Conservation (phyloP, 2,888 invertebrate genomes). For the Ctenicera cuprea region DNA sequence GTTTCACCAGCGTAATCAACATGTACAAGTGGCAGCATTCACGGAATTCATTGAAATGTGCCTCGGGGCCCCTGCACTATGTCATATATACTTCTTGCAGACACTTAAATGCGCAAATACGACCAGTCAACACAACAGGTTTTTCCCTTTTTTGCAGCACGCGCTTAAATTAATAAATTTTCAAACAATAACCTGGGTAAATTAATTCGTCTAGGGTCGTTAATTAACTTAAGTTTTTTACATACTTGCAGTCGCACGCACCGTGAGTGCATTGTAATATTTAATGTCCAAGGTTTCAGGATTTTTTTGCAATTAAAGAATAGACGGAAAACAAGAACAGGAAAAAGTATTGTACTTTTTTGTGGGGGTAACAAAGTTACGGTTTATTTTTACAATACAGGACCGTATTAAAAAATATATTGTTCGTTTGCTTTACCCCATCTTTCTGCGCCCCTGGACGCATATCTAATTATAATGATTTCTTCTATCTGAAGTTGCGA, state of each 20-base stretch:
- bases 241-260: neutral
- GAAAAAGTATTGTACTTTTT: too few species aligned
- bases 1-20: slow-evolving; percentile 18
- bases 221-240: neutral
- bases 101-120: slow-evolving; percentile 22
- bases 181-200: slow-evolving; percentile 6
- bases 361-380: too few species aligned
- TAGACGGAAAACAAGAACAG: too few species aligned
- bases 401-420: too few species aligned
- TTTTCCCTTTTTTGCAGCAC: slow-evolving; percentile 1
- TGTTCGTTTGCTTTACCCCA: too few species aligned
- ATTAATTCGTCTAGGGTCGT: slow-evolving; percentile 8
- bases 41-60: slow-evolving; percentile 24
- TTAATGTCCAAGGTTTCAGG: too few species aligned
- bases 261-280: neutral
- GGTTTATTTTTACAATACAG: too few species aligned
- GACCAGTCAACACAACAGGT: slow-evolving; percentile 17
- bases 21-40: slow-evolving; percentile 23
- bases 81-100: slow-evolving; percentile 19
- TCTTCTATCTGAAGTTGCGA: neutral
- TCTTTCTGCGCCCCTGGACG: too few species aligned
- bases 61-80: slow-evolving; percentile 10
- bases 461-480: neutral
- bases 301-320: too few species aligned
- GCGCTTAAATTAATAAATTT: slow-evolving; percentile 18